phyloP scores from a whole-genome alignment of 2,113 vertebrate species.

The Colinus virginianus region DNA sequence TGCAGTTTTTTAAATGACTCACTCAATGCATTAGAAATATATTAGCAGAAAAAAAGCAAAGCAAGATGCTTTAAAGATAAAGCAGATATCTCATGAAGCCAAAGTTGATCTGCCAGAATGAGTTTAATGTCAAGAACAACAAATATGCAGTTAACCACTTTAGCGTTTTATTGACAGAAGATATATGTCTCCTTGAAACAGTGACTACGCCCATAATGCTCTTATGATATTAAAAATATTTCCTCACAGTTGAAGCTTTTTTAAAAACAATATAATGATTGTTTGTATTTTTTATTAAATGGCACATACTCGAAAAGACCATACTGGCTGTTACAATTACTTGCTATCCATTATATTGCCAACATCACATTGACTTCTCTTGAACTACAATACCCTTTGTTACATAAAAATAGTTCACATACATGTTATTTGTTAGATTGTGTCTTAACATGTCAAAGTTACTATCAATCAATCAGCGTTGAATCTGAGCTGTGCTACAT shows the following conservation, averaged over 20 bases:
- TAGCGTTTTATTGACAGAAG: background rate
- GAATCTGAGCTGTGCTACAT: background rate
- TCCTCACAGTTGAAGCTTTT: background rate
- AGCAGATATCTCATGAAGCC: background rate
- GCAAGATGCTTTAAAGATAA: background rate
- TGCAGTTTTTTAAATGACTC: background rate
- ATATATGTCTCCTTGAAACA: background rate
- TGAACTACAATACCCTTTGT: background rate
- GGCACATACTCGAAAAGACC: background rate
- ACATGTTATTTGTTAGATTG: background rate
- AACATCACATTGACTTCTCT: background rate
- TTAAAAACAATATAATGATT: background rate
- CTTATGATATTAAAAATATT: background rate
- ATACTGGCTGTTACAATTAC: background rate
- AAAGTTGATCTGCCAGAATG: background rate
- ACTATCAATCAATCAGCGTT: background rate
- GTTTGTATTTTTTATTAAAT: background rate
- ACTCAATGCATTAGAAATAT: background rate
- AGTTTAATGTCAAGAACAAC: background rate
- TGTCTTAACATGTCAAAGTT: background rate
- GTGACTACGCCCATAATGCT: background rate
- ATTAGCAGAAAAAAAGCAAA: background rate
- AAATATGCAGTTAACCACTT: background rate
- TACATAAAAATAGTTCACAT: background rate
- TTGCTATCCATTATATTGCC: background rate